Conservation (phyloP, 2,113 vertebrate genomes). For the Chionis minor region DNA sequence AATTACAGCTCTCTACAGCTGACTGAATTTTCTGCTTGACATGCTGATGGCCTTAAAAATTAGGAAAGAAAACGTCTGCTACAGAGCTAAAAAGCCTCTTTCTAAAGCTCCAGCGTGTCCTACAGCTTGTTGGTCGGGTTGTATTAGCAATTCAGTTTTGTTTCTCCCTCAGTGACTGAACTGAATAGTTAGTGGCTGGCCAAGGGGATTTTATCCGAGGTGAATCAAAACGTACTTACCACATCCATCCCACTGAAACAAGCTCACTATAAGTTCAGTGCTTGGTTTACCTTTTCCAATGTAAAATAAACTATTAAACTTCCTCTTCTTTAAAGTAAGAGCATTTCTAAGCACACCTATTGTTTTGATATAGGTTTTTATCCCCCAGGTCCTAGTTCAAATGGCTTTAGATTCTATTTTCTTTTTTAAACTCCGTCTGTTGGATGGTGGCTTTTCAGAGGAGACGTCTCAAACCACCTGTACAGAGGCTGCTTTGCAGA, state of each 20-base stretch:
- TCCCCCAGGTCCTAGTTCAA: neutral
- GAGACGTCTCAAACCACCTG: neutral
- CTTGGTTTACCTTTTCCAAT: neutral
- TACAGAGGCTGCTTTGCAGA: neutral
- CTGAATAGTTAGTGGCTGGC: neutral
- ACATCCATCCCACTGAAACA: neutral
- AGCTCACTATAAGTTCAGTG: neutral
- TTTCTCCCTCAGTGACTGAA: neutral
- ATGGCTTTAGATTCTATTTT: neutral
- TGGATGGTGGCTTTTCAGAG: neutral
- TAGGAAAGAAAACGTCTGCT: neutral
- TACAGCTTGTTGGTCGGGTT: neutral
- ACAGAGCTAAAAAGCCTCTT: neutral
- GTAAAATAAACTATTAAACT: neutral
- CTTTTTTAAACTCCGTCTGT: neutral
- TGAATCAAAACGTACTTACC: neutral
- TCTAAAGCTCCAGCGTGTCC: neutral
- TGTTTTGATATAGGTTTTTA: neutral
- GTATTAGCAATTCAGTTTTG: neutral
- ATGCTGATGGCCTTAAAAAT: conserved; percentile 5
- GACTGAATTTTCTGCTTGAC: conserved; percentile 38
- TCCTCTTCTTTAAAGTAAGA: neutral
- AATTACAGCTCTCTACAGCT: conserved; percentile 19
- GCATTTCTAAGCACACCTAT: neutral
- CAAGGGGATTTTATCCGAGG: neutral